Conservation (phyloP, 1,140 invertebrate species). For the Gonioctena quinquepunctata region DNA sequence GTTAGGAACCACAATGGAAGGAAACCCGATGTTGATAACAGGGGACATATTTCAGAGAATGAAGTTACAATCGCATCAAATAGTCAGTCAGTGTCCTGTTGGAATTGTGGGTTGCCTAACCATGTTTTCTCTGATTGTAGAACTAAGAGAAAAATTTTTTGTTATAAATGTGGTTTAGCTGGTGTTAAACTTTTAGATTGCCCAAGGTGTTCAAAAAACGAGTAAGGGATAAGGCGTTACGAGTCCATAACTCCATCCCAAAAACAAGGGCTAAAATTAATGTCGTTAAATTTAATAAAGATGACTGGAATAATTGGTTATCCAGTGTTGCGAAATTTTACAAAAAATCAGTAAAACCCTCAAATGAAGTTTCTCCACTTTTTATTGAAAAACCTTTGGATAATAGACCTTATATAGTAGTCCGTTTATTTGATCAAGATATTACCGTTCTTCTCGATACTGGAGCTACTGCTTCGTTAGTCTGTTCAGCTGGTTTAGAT, state of each 20-base stretch:
- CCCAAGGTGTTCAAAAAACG: not conserved
- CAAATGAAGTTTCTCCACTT: too few relatives aligned
- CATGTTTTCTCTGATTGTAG: not conserved
- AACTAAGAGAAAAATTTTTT: not conserved
- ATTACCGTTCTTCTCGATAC: conserved; percentile 6
- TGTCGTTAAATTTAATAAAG: too few relatives aligned
- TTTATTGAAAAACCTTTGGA: too few relatives aligned
- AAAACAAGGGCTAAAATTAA: too few relatives aligned
- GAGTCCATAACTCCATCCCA: too few relatives aligned
- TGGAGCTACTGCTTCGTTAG: conserved; percentile 9
- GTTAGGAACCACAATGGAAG: not conserved
- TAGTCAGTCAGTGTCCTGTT: too few relatives aligned
- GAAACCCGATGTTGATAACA: too few relatives aligned
- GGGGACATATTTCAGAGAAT: too few relatives aligned
- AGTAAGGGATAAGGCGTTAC: too few relatives aligned
- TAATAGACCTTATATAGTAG: too few relatives aligned
- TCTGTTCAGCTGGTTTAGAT: not conserved
- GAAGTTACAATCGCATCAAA: too few relatives aligned
- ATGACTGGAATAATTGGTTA: not conserved
- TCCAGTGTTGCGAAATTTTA: not conserved
- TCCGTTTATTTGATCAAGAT: not conserved
- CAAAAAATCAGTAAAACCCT: too few relatives aligned
- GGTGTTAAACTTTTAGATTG: not conserved
- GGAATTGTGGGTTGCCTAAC: not conserved
- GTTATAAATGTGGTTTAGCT: not conserved